Conservation (phyloP, 2,113 vertebrate genomes). For the Pyxicephalus adspersus region DNA sequence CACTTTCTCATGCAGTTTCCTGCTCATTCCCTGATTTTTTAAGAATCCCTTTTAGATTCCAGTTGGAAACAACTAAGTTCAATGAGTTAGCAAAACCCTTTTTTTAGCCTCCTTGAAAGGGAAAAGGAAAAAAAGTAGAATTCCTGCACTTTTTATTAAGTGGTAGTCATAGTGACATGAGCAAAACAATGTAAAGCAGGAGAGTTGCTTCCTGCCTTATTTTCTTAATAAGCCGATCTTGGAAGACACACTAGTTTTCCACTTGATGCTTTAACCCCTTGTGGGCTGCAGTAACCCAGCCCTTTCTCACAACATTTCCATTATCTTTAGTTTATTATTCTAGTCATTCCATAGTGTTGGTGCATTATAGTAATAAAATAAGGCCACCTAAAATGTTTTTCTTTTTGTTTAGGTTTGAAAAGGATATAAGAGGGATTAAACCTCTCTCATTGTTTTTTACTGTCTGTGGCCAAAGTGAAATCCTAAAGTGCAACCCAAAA, state of each 20-base stretch:
- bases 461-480: too few species aligned
- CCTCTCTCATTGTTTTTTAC: conserved; percentile 20
- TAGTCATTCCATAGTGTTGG: neutral
- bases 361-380: too few species aligned
- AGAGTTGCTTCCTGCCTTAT: conserved; percentile 62
- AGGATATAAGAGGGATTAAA: too few species aligned
- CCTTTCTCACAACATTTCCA: neutral
- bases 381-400: too few species aligned
- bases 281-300: neutral
- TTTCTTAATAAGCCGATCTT: conserved; percentile 58
- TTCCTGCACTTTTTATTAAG: conserved; percentile 44
- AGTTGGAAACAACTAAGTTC: conserved; percentile 1
- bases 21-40: neutral
- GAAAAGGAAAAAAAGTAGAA: conserved; percentile 25
- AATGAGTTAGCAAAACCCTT: conserved; percentile 18
- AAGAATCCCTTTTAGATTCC: neutral
- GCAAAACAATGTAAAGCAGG: conserved; percentile 57
- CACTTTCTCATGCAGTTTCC: too few species aligned
- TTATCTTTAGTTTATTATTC: neutral
- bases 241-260: conserved; percentile 54
- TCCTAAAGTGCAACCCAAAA: too few species aligned
- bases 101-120: conserved; percentile 15
- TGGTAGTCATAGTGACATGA: conserved; percentile 58
- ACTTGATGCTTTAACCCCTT: neutral
- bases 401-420: too few species aligned